Evolutionary conservation across 92 coral and sea anemone species (phyloP).

Genomic region (Heliopora coerulea): DNA sequence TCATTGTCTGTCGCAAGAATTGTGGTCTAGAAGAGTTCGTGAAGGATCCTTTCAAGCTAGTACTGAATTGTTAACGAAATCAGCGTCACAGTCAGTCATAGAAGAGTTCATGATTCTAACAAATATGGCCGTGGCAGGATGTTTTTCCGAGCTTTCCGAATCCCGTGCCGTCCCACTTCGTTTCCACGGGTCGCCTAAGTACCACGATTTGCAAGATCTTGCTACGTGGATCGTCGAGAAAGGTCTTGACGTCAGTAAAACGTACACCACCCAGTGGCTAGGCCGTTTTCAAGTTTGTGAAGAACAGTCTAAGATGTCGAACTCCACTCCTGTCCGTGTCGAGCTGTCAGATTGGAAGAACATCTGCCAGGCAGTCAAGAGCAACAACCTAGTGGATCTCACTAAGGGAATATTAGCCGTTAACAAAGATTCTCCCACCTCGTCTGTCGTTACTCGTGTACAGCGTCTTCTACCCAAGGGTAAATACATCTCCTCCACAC

Average conservation of each 20-base stretch:
- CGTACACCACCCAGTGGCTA: constrained; percentile 18
- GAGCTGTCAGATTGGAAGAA: neutral
- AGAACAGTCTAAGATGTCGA: neutral
- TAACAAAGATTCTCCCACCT: constrained; percentile 17
- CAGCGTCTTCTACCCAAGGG: constrained; percentile 47
- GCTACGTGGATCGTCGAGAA: constrained; percentile 54
- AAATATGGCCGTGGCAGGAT: constrained; percentile 69
- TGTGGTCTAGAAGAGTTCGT: constrained; percentile 76
- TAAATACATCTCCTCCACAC: constrained; percentile 71
- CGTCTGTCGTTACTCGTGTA: constrained; percentile 8
- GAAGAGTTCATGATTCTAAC: constrained; percentile 82
- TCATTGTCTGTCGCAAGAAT: constrained; percentile 62
- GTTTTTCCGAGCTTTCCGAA: constrained; percentile 47
- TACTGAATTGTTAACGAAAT: constrained; percentile 4
- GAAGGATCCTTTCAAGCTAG: constrained; percentile 49
- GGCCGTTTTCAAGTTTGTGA: neutral
- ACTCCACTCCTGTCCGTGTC: constrained; percentile 3
- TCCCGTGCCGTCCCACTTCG: constrained; percentile 68
- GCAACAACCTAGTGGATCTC: constrained; percentile 25
- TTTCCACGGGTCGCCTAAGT: constrained; percentile 77
- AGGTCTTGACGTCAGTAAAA: constrained; percentile 41
- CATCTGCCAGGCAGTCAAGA: constrained; percentile 29
- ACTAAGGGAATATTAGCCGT: constrained; percentile 32
- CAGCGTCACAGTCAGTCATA: constrained; percentile 59
- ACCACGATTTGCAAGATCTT: constrained; percentile 42